Percentiles rank a stretch among this genome's conserved stretches.
Conservation (phyloP, 2,113 vertebrate species). For the Cricetomys ansorgei region DNA sequence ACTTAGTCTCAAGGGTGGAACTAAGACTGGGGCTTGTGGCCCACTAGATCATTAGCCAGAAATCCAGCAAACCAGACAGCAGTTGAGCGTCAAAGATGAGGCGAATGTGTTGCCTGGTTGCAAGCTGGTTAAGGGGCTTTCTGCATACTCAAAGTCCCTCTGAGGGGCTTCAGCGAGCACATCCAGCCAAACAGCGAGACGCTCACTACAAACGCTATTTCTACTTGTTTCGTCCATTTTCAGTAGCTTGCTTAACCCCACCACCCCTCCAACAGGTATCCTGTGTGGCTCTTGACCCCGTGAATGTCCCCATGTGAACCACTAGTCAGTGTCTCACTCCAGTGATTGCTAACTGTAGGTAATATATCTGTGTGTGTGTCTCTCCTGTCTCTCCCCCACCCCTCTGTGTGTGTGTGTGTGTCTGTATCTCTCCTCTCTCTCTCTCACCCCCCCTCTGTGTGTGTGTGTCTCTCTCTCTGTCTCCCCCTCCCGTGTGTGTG, state of each 20-base stretch:
- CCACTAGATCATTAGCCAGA: not conserved
- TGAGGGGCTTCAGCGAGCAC: not conserved
- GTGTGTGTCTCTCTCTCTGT: too few relatives aligned
- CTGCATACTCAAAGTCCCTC: not conserved
- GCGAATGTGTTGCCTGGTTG: not conserved
- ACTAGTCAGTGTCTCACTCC: not conserved
- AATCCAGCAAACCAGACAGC: not conserved
- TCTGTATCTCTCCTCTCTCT: not conserved
- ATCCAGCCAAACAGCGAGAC: not conserved
- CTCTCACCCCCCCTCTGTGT: not conserved
- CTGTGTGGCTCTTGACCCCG: not conserved
- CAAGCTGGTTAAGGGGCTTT: not conserved
- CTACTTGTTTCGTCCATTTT: not conserved
- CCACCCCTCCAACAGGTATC: not conserved
- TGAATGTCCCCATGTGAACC: not conserved
- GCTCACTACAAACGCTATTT: not conserved
- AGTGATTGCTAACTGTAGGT: not conserved
- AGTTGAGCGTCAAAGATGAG: not conserved
- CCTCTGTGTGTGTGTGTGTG: not conserved
- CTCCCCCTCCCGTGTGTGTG: too few relatives aligned
- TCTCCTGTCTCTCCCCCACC: too few relatives aligned
- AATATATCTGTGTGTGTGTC: not conserved
- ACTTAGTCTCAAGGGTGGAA: not conserved
- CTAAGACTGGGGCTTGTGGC: not conserved
- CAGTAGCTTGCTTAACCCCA: not conserved